Base-by-base conservation (phyloP, 2,797 vertebrate species). In the Potorous gilbertii region DNA sequence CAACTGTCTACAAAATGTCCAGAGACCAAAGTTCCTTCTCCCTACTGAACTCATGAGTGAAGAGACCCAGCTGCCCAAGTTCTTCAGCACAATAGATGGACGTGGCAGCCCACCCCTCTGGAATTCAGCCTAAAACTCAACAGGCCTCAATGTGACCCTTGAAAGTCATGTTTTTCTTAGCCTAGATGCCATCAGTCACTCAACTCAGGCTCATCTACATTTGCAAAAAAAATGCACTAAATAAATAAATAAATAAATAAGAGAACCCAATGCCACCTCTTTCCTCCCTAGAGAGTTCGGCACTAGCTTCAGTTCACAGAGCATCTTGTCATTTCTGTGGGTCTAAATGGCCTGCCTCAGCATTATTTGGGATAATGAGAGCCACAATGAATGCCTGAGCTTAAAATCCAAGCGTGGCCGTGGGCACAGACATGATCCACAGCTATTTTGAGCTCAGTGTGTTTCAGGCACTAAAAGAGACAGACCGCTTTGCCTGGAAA, bases 371-470 rank as follows among this genome's bases (percentile, higher is more conserved):
- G 96, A 97, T 97, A 90, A 96, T 96, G 97, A 92, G 90, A 91
- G 96, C 94, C 96, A 91, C 97, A 98, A 97, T 97, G 97, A 97
- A 94, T 3, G 95, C 96, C 95, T 98, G 54, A 94, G 94, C 97
- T 96, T 95, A 94, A 97, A 98, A 96, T 90, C 93, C 94, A 56
- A 94, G 94, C 0, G 13, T 62, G 92, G 94, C 74, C 46, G 46
- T 46, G 31, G 96, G 94, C 29, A 91, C 93, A 95, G 29, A 66
- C 56, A 90, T 5, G 56, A 95, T 50, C 94, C 94, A 54, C 54
- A 50, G 54, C 93, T 90, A 90, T 91, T 95, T 87, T 91, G 59
- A 55, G 62, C 90, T 96, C 89, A 57, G 54, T 95, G 54, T 54
- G 54, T 52, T 50, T 54, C 87, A 50, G 81, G 55, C 57, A 56